Evolutionary conservation across 2,888 invertebrate genomes (phyloP), one percentile per base, ranked within the genome.

Genomic region (Trachelus troglodyta): DNA sequence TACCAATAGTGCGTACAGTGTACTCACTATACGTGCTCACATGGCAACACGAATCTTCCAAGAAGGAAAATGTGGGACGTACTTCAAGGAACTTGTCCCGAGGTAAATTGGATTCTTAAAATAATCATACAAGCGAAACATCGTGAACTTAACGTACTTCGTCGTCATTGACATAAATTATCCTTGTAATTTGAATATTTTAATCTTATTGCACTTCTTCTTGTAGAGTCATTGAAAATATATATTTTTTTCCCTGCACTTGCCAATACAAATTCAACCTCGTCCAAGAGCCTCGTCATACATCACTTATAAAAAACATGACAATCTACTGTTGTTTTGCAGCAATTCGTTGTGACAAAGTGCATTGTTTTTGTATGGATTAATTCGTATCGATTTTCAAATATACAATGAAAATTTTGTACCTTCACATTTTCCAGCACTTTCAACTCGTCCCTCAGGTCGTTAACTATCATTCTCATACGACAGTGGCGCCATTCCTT

Each of bases 401-500:
- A 2, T 56, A 15, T 40, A 40, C 37, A 15, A 2, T 2, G 40
- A 23, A 56, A 23, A 56, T 23, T 34, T 75, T 73, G n/a, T 83
- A 91, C 91, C 85, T 90, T 90, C 30, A 89, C 86, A 15, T 76
- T 79, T 73, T 85, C 84, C 56, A 91, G 77, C 4, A 85, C 81
- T 69, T 83, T 83, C 6, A 90, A 80, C 12, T 87, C 84, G 4
- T 87, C 85, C 23, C 83, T 83, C 76, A 90, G 77, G 77, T 91
- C 87, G 11, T 89, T 83, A 56, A 90, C 80, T 15, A 83, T 86
- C 83, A 87, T 89, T 34, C 80, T 83, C 79, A 87, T 81, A 73
- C 89, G 87, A 33, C 83, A 80, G 74, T 90, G 90, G 34, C 88
- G 87, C 91, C 91, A 92, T 77, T 91, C 89, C 69, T 83, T 85